These are phyloP conservation scores for Andrena trimmerana DNA, from an alignment of 2,888 invertebrate species.

Conservation along the genomic window DNA sequence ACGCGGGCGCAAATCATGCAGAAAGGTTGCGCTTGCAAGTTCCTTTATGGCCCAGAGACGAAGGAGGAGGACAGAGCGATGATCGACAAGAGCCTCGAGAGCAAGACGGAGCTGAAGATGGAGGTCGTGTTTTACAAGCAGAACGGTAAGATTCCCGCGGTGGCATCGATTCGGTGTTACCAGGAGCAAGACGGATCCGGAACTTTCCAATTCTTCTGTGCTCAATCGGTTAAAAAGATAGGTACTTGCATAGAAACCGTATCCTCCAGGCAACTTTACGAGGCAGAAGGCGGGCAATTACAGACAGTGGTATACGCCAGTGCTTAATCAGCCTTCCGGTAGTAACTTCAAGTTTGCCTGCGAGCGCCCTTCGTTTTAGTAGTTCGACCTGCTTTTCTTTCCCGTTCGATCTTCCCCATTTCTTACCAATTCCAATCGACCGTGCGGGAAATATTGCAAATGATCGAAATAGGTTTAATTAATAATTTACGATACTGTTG, in stretches of 20 bases:
- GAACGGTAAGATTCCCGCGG: conserved; percentile 89
- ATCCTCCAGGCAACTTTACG: background rate
- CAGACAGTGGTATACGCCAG: conserved; percentile 14
- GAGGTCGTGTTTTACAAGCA: conserved; percentile 98
- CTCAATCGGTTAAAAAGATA: conserved; percentile 20
- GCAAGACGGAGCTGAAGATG: conserved; percentile 96
- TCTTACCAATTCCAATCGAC: background rate
- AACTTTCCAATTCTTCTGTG: conserved; percentile 2
- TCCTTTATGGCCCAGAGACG: conserved; percentile 96
- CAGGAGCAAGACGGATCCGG: background rate
- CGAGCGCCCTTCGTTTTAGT: background rate
- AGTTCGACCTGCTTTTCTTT: conserved; percentile 1
- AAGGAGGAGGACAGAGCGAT: conserved; percentile 94
- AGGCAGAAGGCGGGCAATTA: conserved; percentile 29
- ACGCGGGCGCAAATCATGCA: conserved; percentile 98
- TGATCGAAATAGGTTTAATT: background rate
- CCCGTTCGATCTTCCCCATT: background rate
- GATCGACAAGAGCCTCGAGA: conserved; percentile 95
- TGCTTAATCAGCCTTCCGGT: conserved; percentile 21
- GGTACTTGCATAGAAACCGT: background rate
- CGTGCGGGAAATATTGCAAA: background rate
- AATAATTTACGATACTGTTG: background rate
- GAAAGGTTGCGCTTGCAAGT: conserved; percentile 97
- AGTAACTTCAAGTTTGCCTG: conserved; percentile 20
- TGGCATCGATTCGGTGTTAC: background rate